Evolutionary conservation across 2,113 vertebrate species (phyloP).

Genomic region (Noturus placidus): DNA sequence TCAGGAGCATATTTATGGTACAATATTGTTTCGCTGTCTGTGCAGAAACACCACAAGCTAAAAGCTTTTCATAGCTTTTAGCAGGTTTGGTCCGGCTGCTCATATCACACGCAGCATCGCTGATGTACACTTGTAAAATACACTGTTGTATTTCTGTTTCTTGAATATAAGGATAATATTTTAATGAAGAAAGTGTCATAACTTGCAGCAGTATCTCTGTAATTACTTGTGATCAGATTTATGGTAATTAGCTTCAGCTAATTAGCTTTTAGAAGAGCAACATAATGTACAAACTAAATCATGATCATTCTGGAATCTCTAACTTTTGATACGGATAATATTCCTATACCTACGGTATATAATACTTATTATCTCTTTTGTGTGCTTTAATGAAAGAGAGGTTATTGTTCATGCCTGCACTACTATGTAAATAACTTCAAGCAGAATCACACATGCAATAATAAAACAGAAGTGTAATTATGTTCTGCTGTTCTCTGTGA

Average conservation of each 20-base stretch:
- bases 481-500: conserved; percentile 49
- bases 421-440: conserved; percentile 48
- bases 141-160: neutral
- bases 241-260: neutral
- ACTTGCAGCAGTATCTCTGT: neutral
- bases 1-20: neutral
- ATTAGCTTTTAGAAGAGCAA: conserved; percentile 10
- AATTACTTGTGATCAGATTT: conserved; percentile 20
- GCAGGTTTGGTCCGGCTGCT: neutral
- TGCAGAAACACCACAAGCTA: conserved; percentile 2
- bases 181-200: neutral
- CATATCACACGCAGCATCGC: neutral
- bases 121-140: neutral
- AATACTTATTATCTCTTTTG: neutral
- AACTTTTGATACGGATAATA: neutral
- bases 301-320: neutral
- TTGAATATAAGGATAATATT: neutral
- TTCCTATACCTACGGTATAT: neutral
- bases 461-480: conserved; percentile 57
- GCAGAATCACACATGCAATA: conserved; percentile 47
- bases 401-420: neutral
- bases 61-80: conserved; percentile 17
- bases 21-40: neutral
- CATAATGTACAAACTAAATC: neutral
- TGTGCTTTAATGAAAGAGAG: conserved; percentile 9